These are phyloP conservation scores for Agrilus biguttatus DNA, from an alignment of 2,888 invertebrate genomes.

Conservation along the genomic window DNA sequence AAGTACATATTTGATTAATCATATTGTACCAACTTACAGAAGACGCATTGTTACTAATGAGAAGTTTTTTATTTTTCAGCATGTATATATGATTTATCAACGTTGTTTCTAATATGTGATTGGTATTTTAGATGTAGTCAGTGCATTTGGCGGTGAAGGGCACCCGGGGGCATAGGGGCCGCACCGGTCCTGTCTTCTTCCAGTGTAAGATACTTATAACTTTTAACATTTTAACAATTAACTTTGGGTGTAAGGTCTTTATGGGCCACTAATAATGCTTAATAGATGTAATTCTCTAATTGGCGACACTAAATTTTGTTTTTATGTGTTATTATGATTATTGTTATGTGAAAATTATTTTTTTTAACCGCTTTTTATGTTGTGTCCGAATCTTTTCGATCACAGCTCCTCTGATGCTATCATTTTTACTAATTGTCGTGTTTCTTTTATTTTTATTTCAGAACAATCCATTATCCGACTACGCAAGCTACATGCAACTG, in stretches of 20 bases:
- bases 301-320: too few species aligned
- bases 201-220: slow-evolving; percentile 28
- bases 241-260: slow-evolving; percentile 8
- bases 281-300: too few species aligned
- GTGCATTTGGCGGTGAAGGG: slow-evolving; percentile 73
- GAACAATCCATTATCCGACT: slow-evolving; percentile 29
- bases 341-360: background rate
- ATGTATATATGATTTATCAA: too few species aligned
- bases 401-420: slow-evolving; percentile 4
- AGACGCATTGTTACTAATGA: too few species aligned
- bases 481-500: slow-evolving; percentile 21
- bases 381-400: slow-evolving; percentile 4
- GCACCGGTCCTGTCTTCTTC: slow-evolving; percentile 26
- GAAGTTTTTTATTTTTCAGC: too few species aligned
- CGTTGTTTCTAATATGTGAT: slow-evolving; percentile 15
- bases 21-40: too few species aligned
- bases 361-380: slow-evolving; percentile 2
- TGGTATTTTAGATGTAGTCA: slow-evolving; percentile 69
- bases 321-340: too few species aligned
- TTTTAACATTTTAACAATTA: slow-evolving; percentile 15
- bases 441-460: slow-evolving; percentile 18
- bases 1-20: too few species aligned
- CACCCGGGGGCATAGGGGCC: slow-evolving; percentile 37
- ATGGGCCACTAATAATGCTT: slow-evolving; percentile 7
- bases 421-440: slow-evolving; percentile 1